Conservation (phyloP, 1,140 invertebrate genomes). For the Drosophila lowei region DNA sequence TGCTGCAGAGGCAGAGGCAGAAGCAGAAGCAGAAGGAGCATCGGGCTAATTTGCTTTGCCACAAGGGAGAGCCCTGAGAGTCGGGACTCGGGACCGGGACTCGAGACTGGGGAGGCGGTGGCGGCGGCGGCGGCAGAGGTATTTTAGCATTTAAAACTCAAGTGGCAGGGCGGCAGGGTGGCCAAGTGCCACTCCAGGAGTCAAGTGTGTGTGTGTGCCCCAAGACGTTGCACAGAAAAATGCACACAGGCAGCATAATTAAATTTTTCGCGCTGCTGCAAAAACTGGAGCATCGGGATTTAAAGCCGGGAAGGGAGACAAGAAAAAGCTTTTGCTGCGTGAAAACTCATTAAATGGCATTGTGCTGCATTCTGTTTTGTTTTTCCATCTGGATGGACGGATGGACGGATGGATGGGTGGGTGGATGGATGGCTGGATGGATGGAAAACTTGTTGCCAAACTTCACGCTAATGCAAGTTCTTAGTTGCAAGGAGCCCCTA, state of each 20-base stretch:
- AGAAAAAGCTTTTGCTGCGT: slow-evolving; percentile 45
- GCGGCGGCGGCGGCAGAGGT: neutral
- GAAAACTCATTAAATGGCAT: slow-evolving; percentile 49
- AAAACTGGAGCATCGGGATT: slow-evolving; percentile 17
- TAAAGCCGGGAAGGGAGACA: slow-evolving; percentile 26
- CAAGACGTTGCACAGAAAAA: slow-evolving; percentile 21
- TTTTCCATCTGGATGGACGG: no score
- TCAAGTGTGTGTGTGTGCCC: slow-evolving; percentile 66
- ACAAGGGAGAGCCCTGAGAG: no score
- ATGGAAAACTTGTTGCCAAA: slow-evolving; percentile 51
- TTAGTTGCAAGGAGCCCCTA: slow-evolving; percentile 1
- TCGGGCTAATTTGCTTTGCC: no score
- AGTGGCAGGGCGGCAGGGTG: neutral
- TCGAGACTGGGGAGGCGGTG: no score
- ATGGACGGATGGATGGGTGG: neutral
- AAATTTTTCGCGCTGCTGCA: slow-evolving; percentile 43
- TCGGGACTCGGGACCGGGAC: no score
- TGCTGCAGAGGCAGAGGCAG: no score
- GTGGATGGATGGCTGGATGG: no score
- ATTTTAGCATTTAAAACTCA: slow-evolving; percentile 42
- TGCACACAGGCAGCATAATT: slow-evolving; percentile 24
- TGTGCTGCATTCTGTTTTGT: slow-evolving; percentile 8
- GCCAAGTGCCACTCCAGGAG: slow-evolving; percentile 63
- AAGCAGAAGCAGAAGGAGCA: no score
- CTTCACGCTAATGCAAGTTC: slow-evolving; percentile 32